Evolutionary conservation across 2,888 invertebrate species (phyloP).

Genomic region (Sphinx pinastri): DNA sequence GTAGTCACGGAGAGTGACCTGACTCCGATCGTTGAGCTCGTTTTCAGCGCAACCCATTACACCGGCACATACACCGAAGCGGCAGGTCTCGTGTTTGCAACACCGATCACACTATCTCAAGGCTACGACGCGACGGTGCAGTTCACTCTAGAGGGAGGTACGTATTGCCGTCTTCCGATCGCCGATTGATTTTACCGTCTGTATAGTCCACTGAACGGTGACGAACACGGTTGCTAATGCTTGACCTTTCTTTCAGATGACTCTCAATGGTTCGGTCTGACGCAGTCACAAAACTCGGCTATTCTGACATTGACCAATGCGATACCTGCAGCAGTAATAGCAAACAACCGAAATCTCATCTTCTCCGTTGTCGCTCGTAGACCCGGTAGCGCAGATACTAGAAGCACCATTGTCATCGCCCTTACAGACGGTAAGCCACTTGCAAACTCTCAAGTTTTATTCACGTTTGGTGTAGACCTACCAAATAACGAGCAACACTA

Average conservation of each 20-base stretch:
- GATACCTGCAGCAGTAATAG: constrained; percentile 44
- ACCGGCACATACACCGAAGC: too few species aligned
- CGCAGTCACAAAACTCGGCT: constrained; percentile 33
- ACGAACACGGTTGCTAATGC: background rate
- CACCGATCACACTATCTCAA: too few species aligned
- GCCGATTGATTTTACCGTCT: too few species aligned
- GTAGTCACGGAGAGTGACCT: too few species aligned
- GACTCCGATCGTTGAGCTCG: too few species aligned
- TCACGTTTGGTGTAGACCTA: background rate
- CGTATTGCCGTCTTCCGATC: too few species aligned
- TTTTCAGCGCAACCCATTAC: too few species aligned
- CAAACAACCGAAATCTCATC: constrained; percentile 42
- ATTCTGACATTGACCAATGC: constrained; percentile 34
- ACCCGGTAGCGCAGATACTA: constrained; percentile 36
- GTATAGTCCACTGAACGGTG: too few species aligned
- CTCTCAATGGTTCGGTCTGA: constrained; percentile 40
- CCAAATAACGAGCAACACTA: background rate
- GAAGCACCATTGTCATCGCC: constrained; percentile 43
- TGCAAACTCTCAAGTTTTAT: background rate
- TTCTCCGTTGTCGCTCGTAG: constrained; percentile 42
- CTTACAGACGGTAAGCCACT: constrained; percentile 36
- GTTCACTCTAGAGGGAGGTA: too few species aligned
- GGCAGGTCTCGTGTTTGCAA: too few species aligned
- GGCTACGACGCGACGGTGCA: too few species aligned
- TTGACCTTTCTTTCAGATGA: constrained; percentile 33